Evolutionary conservation across 1,140 invertebrate genomes (phyloP).

Genomic region (Augochlora pura): DNA sequence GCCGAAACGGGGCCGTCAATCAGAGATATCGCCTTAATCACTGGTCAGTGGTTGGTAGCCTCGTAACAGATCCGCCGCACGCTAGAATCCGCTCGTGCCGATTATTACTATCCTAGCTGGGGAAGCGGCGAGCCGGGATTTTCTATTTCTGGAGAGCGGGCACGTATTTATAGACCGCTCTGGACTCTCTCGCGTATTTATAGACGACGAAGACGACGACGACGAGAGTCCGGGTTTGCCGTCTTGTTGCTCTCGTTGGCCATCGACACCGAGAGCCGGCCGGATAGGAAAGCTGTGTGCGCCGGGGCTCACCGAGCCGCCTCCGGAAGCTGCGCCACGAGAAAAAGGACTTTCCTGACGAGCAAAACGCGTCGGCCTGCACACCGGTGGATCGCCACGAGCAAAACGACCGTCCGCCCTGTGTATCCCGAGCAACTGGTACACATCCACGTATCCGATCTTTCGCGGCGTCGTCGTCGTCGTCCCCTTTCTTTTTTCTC

Average conservation of each 20-base stretch:
- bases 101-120: constrained; percentile 31
- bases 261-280: not conserved
- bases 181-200: constrained; percentile 58
- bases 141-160: constrained; percentile 57
- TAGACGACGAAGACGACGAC: too few relatives aligned
- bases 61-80: constrained; percentile 46
- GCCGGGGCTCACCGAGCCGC: constrained; percentile 29
- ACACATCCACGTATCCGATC: not conserved
- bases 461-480: too few relatives aligned
- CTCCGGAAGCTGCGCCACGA: constrained; percentile 36
- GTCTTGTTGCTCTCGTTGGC: constrained; percentile 32
- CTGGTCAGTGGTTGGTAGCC: constrained; percentile 11
- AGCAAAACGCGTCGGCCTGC: constrained; percentile 19
- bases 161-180: constrained; percentile 62
- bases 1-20: not conserved
- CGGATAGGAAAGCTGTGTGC: constrained; percentile 19
- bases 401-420: not conserved
- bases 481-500: not conserved
- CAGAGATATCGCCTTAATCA: constrained; percentile 36
- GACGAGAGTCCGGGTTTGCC: constrained; percentile 19
- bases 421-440: not conserved
- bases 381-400: not conserved
- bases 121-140: constrained; percentile 40
- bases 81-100: constrained; percentile 23
- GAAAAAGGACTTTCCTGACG: constrained; percentile 46